These are phyloP conservation scores for Poeciliopsis turrubarensis DNA, from an alignment of 2,113 vertebrate genomes.

Conservation along the genomic window DNA sequence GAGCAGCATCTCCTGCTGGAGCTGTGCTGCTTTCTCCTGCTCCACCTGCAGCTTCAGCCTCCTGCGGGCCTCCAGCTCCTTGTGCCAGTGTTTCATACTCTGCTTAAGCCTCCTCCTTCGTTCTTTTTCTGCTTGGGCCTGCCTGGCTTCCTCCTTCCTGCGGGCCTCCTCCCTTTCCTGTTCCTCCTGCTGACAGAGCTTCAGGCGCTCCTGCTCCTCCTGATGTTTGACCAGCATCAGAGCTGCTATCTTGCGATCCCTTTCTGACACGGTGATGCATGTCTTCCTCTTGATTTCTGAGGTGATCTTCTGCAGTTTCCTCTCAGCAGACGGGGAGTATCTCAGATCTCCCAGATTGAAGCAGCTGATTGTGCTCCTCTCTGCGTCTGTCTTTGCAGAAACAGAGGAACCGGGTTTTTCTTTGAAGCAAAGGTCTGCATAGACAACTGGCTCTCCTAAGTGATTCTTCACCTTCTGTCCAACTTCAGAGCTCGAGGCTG, in stretches of 20 bases:
- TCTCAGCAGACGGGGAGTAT: slow-evolving; percentile 52
- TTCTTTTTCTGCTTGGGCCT: slow-evolving; percentile 60
- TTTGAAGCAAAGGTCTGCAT: slow-evolving; percentile 51
- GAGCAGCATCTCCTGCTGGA: slow-evolving; percentile 38
- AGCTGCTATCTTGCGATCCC: slow-evolving; percentile 83
- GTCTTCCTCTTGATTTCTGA: slow-evolving; percentile 67
- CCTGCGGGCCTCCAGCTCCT: slow-evolving; percentile 70
- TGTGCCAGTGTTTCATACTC: slow-evolving; percentile 63
- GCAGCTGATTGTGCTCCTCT: slow-evolving; percentile 57
- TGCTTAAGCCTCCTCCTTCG: slow-evolving; percentile 58
- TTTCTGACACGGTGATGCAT: slow-evolving; percentile 71
- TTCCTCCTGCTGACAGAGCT: slow-evolving; percentile 68
- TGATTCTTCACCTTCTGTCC: slow-evolving; percentile 20
- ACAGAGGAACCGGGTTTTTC: slow-evolving; percentile 37
- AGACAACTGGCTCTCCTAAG: slow-evolving; percentile 1
- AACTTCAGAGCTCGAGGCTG: slow-evolving; percentile 26
- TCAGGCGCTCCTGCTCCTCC: slow-evolving; percentile 71
- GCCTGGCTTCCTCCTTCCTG: slow-evolving; percentile 59
- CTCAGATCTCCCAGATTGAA: slow-evolving; percentile 67
- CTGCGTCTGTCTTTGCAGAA: slow-evolving; percentile 19
- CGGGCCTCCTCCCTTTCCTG: slow-evolving; percentile 74
- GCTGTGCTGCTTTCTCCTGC: slow-evolving; percentile 33
- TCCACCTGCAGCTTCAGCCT: slow-evolving; percentile 60
- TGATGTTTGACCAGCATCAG: slow-evolving; percentile 83
- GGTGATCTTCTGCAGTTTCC: slow-evolving; percentile 58